phyloP scores from a whole-genome alignment of 1,140 invertebrate genomes.

The Acromyrmex charruanus region DNA sequence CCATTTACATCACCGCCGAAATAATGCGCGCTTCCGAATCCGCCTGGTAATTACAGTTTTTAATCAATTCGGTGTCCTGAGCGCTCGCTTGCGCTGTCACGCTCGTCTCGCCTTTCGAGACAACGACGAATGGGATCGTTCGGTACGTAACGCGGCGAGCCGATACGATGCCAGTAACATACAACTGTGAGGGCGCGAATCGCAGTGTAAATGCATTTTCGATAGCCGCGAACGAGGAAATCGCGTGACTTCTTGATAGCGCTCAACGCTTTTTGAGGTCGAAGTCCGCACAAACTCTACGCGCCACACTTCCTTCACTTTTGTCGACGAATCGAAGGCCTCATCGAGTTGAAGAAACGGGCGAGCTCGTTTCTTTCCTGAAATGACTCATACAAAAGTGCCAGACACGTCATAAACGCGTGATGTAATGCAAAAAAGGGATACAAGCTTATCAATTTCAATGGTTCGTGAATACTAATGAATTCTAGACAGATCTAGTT shows the following conservation, averaged over 20 bases:
- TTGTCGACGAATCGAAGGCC: conserved; percentile 21
- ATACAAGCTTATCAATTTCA: neutral
- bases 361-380: neutral
- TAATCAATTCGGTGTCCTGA: conserved; percentile 48
- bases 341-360: conserved; percentile 40
- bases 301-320: neutral
- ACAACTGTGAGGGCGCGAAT: conserved; percentile 36
- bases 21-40: conserved; percentile 61
- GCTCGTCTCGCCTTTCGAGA: conserved; percentile 33
- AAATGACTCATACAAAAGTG: conserved; percentile 30
- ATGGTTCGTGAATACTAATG: neutral
- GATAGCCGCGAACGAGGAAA: conserved; percentile 56
- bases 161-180: neutral
- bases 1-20: conserved; percentile 58
- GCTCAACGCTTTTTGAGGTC: conserved; percentile 26
- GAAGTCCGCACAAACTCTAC: conserved; percentile 15
- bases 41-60: conserved; percentile 55
- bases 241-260: conserved; percentile 57
- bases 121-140: conserved; percentile 28
- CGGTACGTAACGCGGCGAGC: neutral
- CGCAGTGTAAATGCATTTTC: conserved; percentile 59
- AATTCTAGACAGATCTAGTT: neutral
- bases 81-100: conserved; percentile 45
- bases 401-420: neutral
- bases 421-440: neutral